A percentile compares a stretch with the other conserved stretches of the same genome.
These are phyloP conservation scores for Petrocephalus microphthalmus DNA, from an alignment of 2,113 vertebrate species.

Conservation along the genomic window DNA sequence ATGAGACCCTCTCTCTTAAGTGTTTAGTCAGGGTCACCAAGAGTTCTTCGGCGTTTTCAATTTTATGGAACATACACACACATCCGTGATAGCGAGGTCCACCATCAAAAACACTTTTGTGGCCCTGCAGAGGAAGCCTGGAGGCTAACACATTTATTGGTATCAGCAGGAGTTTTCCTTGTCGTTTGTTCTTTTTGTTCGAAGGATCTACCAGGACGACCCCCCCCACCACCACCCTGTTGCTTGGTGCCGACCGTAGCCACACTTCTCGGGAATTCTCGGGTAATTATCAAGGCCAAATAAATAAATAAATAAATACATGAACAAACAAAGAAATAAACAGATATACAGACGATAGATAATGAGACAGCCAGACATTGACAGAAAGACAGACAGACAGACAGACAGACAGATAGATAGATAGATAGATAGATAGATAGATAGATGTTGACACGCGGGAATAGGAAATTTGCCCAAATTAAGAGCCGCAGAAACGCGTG, in stretches of 20 bases:
- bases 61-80: constrained; percentile 36
- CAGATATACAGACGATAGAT: background rate
- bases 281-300: background rate
- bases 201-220: constrained; percentile 23
- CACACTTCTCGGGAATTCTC: background rate
- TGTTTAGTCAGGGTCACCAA: constrained; percentile 27
- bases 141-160: constrained; percentile 39
- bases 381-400: background rate
- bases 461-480: background rate
- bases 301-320: background rate
- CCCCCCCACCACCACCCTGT: background rate
- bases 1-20: background rate
- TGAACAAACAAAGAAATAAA: background rate
- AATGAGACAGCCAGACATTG: background rate
- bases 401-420: background rate
- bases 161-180: constrained; percentile 37
- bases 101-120: constrained; percentile 40
- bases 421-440: background rate
- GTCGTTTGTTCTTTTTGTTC: constrained; percentile 40
- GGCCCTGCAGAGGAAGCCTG: constrained; percentile 34
- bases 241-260: constrained; percentile 11
- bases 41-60: constrained; percentile 42
- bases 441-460: background rate
- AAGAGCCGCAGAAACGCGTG: background rate
- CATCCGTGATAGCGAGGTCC: constrained; percentile 25